Base-by-base conservation (phyloP, 2,797 vertebrate species). In the Urophycis tenuis region DNA sequence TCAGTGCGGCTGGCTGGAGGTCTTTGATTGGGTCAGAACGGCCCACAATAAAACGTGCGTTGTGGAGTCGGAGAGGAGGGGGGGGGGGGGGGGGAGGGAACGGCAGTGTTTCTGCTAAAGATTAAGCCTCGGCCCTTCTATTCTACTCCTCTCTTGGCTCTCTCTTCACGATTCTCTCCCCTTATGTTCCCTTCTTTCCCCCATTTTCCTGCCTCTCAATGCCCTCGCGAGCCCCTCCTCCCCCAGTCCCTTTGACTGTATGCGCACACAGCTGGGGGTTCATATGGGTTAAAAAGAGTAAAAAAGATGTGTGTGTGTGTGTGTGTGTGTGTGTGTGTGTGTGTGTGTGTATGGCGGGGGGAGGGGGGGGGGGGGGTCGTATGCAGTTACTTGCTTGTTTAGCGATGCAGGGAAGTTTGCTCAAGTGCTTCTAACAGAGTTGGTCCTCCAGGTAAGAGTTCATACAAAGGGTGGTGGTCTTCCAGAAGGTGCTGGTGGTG, bases 41-140 rank as follows among this genome's bases (percentile, higher is more conserved):
- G 86, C 87, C 89, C 88, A 92, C 89, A 93, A 94, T 94, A 93
- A 92, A 29, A 29, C 11, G 53, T 29, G n/a, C 22, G 53, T 60
- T 22, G 53, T 60, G 17, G 91, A 91, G 92, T 41, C 12, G 39
- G n/a, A n/a, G n/a, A n/a, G 91, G 74, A 83, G 80, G 80, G 83
- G 60, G 79, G 87, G 88, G 89, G 85, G 90, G 87, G 85, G 80
- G 89, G 88, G 86, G 17, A 41, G 39, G 39, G 39, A 41, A 79
- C 76, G 77, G 82, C 84, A 70, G 86, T 85, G 88, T 90, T 88
- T 90, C 90, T 88, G 89, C 85, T 90, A 84, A 91, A 92, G 91
- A 94, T 93, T 93, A 93, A 94, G 93, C 92, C 93, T 92, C 88
- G 87, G 88, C 90, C 88, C 85, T 80, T 89, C 89, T 83, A 89